Evolutionary conservation across 92 coral and sea anemone species (phyloP), one percentile per base, ranked within the genome.

Genomic region (Umimayanthus kanabou): DNA sequence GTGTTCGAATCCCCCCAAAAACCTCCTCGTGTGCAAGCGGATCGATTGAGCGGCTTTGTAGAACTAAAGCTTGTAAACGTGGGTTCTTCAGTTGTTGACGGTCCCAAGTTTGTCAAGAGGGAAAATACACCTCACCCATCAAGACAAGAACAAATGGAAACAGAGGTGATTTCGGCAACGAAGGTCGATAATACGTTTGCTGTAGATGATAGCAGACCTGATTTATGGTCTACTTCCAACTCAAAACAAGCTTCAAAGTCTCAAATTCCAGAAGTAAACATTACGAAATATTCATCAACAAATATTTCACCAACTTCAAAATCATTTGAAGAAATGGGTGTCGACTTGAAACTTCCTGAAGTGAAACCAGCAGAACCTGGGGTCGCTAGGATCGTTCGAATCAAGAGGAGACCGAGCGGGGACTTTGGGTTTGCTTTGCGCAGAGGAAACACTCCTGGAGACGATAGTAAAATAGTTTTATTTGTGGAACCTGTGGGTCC

Each of bases 361-460:
- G 94, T 97, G 20, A 92, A 90, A 74, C 98, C 98, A 13, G 98
- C 94, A 23, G 92, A 87, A 50, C 96, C 96, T 40, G 97, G 97
- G 4, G 90, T 95, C 8, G 97, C 99, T 30, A 88, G 99, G 78
- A 80, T 92, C 76, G 90, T 95, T 6, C 90, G 89, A 49, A 89
- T 97, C 50, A 91, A 94, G 61, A 90, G 98, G 29, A 90, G 96
- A 65, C 28, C 94, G 20, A 95, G 96, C 71, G 99, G 99, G n/a
- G 98, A 96, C 58, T 97, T 97, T 89, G 99, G 99, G 20, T 95
- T 97, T 90, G 99, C 99, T 9, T 87, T 97, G 72, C 92, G 99
- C 57, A 88, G 98, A 70, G 95, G 97, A 1, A 93, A 91, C 15
- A 90, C 98, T 13, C 96, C 96, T 2, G 98, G 98, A 2, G 91